phyloP scores from a whole-genome alignment of 2,797 vertebrate genomes.

The Amphiprion clarkii region DNA sequence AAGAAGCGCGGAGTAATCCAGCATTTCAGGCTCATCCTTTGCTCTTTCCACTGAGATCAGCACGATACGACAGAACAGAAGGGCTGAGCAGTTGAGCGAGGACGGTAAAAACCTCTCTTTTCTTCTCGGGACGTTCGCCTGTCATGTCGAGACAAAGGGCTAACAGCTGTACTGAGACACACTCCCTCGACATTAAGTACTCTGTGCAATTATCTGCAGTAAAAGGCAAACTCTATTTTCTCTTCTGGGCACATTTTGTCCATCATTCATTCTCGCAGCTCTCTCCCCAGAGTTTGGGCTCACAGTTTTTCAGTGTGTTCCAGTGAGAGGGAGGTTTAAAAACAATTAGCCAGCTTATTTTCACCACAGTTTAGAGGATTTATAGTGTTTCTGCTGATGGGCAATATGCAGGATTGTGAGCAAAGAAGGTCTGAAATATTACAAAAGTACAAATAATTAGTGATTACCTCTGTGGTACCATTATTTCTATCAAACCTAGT shows the following conservation, averaged over 20 bases:
- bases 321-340: too few species aligned
- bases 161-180: constrained; percentile 32
- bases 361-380: background rate
- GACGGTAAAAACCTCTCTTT: constrained; percentile 39
- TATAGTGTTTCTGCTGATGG: background rate
- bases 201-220: constrained; percentile 13
- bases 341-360: background rate
- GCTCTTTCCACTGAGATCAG: constrained; percentile 55
- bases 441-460: background rate
- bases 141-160: constrained; percentile 52
- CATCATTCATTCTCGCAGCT: background rate
- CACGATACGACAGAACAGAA: constrained; percentile 39
- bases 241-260: background rate
- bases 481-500: too few species aligned
- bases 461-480: background rate
- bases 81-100: constrained; percentile 34
- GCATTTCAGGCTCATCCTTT: constrained; percentile 51
- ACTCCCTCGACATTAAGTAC: constrained; percentile 9
- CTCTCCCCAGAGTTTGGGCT: too few species aligned
- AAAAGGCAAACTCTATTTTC: constrained; percentile 4
- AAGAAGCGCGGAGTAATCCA: constrained; percentile 50
- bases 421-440: background rate
- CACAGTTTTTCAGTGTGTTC: too few species aligned
- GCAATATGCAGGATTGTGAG: background rate
- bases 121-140: constrained; percentile 26